Evolutionary conservation across 2,888 invertebrate species (phyloP), one percentile per base, ranked within the genome.

Genomic region (Epirrhoe tristata): DNA sequence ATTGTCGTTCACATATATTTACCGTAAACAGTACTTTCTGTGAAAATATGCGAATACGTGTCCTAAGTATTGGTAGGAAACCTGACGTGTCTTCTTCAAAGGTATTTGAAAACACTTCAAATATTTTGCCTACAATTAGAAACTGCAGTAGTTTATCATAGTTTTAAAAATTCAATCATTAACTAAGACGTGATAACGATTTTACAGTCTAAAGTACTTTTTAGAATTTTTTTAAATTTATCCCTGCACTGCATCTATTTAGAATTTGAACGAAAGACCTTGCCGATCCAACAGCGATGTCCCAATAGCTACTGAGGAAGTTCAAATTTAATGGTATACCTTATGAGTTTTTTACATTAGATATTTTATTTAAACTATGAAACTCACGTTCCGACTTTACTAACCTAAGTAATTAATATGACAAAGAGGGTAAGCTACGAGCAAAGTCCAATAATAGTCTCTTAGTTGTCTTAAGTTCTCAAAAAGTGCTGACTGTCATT

Each of bases 1-100:
- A 58, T 51, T 51, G 51, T 58, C 17, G 36, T 17, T 36, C 14
- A 8, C 8, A 48, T 48, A 48, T 14, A 43, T 48, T 48, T 16
- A 48, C 48, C 16, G 16, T 16, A 7, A 48, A 16, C 14, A 48
- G 48, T 7, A 16, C 14, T 14, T 16, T 48, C 14, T 48, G 10
- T 3, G 39, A 43, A 43, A 43, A 12, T 43, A 12, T 12, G 39
- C 12, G 12, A 10, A 43, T 43, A 43, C 39, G 39, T 43, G 39
- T 24, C 39, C 39, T 43, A 10, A 43, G 12, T 12, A 43, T 43
- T 43, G 39, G 12, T 12, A 43, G 39, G 12, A 43, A 39, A 43
- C 39, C 12, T 43, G 39, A n/a, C 5, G 39, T 10, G 0, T 12
- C 10, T 43, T 43, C 39, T 1, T 12, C 39, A 43, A 43, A 12